Percentiles rank a stretch among this genome's conserved stretches.
phyloP scores from a whole-genome alignment of 2,797 vertebrate species.

The Acipenser oxyrinchus region DNA sequence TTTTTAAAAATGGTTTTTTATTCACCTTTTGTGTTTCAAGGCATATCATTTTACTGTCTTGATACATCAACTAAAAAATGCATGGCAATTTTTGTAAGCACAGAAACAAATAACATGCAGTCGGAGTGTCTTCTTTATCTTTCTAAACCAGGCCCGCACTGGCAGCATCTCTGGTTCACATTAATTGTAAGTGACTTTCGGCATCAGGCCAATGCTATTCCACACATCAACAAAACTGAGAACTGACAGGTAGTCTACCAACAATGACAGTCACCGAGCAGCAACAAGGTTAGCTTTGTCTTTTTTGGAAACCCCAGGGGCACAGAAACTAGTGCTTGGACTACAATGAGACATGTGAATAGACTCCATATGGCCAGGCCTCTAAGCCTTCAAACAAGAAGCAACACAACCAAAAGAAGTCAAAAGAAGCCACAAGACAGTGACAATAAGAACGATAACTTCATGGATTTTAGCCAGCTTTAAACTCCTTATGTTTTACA shows the following conservation, averaged over 20 bases:
- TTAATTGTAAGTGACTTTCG: constrained; percentile 40
- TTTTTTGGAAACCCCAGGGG: constrained; percentile 10
- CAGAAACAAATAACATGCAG: constrained; percentile 23
- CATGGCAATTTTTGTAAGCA: not conserved
- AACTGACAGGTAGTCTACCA: constrained; percentile 45
- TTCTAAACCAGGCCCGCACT: constrained; percentile 31
- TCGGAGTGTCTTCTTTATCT: constrained; percentile 18
- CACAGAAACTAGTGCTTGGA: constrained; percentile 16
- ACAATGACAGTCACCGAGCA: constrained; percentile 37
- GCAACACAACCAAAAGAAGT: not conserved
- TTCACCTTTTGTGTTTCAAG: not conserved
- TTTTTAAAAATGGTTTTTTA: not conserved
- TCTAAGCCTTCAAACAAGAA: constrained; percentile 18
- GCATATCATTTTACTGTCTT: not conserved
- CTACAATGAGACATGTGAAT: constrained; percentile 17
- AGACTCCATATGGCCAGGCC: constrained; percentile 14
- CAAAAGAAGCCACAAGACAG: constrained; percentile 6
- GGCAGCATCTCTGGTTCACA: constrained; percentile 27
- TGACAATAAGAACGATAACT: not conserved
- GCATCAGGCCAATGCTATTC: constrained; percentile 36
- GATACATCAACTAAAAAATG: constrained; percentile 16
- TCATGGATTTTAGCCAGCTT: constrained; percentile 1
- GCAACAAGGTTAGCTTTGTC: constrained; percentile 26
- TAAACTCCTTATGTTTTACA: no score
- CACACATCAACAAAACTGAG: constrained; percentile 33